Evolutionary conservation across 2,888 invertebrate species (phyloP), one percentile per base, ranked within the genome.

Genomic region (Campoplex nolae): DNA sequence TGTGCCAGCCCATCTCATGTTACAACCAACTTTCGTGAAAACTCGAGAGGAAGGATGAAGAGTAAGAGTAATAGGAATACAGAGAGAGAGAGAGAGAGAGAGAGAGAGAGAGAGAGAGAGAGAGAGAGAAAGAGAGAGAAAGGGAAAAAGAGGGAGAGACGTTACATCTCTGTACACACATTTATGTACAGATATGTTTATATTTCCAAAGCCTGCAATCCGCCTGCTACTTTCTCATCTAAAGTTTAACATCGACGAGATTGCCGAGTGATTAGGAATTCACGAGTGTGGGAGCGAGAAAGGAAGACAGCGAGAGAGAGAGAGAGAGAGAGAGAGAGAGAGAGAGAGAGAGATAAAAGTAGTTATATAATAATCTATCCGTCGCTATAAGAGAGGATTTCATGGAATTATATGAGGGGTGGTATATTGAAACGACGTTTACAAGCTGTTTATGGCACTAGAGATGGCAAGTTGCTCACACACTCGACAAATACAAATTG

Each of bases 211-310:
- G 70, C 62, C 62, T 48, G 58, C 79, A 81, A 77, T 80, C 28
- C 78, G 68, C 74, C 73, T 42, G 11, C 73, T 48, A 58, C 71
- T 80, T 73, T 35, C 71, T 80, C 80, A 42, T 80, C 48, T 48
- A 74, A 86, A 80, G 71, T 86, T 86, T 56, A 58, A 76, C 86
- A 80, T 83, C 76, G 83, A 86, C 45, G 51, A 67, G 77, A 83
- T 68, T 76, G 56, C 48, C 76, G 73, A 83, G 76, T 86, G 86
- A 86, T 86, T 83, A 86, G 86, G 75, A 83, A 83, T 86, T 83
- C 67, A 79, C 68, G 83, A 83, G 65, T 79, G 32, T 48, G 54
- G 56, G 45, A n/a, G 65, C 74, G 68, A 68, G 76, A 79, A 82
- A 58, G 56, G 35, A 4, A 75, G n/a, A 6, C 9, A 70, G 38